Evolutionary conservation across 1,140 invertebrate genomes (phyloP), one percentile per base, ranked within the genome.

Genomic region (Lycorma delicatula): DNA sequence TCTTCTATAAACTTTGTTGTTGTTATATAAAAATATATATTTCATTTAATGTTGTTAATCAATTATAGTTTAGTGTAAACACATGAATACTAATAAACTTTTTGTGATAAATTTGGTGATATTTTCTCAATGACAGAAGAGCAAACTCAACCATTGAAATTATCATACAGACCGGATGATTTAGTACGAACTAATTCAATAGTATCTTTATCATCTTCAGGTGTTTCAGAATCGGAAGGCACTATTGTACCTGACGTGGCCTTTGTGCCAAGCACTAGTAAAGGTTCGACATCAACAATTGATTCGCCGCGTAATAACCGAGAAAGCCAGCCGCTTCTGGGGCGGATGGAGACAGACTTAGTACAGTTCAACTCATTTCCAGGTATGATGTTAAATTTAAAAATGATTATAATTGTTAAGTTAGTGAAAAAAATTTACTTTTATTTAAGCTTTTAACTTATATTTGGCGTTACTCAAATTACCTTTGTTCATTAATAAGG

Each of bases 291-390:
- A 72, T n/a, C 77, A 72, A 77, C 77, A 74, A 80, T 85, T 80
- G 84, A 86, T 80, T 85, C 85, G 29, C 78, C 83, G 69, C 82
- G 84, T 31, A 80, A 82, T 56, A 86, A 87, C 73, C 79, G 89
- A 68, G 91, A 93, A 79, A 90, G 87, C 72, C 89, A 93, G 78
- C 90, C 91, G 70, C 81, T 93, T 61, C 79, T 93, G 25, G 82
- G 84, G 76, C 81, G 85, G 63, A 81, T 87, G 73, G 85, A 89
- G 66, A 75, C 83, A 61, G 86, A 89, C 70, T 76, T 84, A 20
- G 18, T 51, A 48, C 80, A 82, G 31, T 87, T 80, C 62, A 91
- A 91, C 73, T 81, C 84, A 64, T 91, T 91, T 72, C 82, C 86
- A 77, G 88, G 89, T 91, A 76, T 72, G 70, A 28, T 18, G 59